phyloP scores from a whole-genome alignment of 2,888 invertebrate genomes.

The Phortica magna region DNA sequence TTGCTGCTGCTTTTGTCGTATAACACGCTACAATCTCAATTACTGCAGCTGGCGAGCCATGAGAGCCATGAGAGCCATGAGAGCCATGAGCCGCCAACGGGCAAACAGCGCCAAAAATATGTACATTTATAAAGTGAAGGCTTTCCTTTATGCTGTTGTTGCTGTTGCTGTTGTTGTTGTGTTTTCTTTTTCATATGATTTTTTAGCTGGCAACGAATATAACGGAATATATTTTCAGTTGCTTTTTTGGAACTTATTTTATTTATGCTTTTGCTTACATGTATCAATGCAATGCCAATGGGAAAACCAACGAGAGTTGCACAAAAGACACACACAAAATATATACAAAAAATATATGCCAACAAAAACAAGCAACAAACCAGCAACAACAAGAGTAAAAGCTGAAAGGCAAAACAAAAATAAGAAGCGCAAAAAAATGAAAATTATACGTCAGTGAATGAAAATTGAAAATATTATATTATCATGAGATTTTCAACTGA shows the following conservation, averaged over 20 bases:
- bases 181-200: neutral
- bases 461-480: constrained; percentile 68
- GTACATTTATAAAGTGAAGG: neutral
- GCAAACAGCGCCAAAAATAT: too few species aligned
- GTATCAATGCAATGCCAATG: constrained; percentile 50
- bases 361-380: constrained; percentile 40
- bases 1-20: neutral
- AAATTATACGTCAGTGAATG: constrained; percentile 50
- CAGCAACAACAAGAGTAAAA: too few species aligned
- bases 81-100: too few species aligned
- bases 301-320: neutral
- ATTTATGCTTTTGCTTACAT: constrained; percentile 32
- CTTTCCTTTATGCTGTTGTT: neutral
- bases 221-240: neutral
- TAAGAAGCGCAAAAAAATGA: constrained; percentile 22
- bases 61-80: neutral
- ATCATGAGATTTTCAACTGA: constrained; percentile 61
- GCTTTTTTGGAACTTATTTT: constrained; percentile 19
- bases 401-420: neutral
- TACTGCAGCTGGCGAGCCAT: neutral
- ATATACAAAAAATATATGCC: neutral
- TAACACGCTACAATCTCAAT: constrained; percentile 27
- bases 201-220: constrained; percentile 14
- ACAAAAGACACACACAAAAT: neutral
- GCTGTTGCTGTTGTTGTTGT: neutral